Conservation (phyloP, 2,113 vertebrate species). For the Saccopteryx bilineata region DNA sequence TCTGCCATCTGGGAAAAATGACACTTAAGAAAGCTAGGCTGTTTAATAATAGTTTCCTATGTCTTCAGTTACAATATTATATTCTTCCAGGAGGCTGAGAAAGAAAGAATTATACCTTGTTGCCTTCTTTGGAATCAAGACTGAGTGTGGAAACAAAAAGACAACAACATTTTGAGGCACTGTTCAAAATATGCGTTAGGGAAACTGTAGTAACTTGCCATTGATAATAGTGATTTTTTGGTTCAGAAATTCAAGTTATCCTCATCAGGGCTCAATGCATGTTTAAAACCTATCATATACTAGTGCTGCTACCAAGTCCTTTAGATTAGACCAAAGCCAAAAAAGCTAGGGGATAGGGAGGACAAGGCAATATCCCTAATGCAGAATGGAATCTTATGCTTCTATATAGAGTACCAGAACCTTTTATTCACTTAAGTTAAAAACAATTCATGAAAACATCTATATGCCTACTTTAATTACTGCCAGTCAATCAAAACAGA, state of each 20-base stretch:
- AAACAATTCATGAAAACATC: not conserved
- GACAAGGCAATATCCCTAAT: not conserved
- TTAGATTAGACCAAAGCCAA: not conserved
- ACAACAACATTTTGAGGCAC: not conserved
- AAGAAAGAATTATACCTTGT: not conserved
- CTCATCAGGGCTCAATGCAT: not conserved
- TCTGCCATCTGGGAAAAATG: not conserved
- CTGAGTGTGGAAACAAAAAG: not conserved
- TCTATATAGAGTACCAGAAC: not conserved
- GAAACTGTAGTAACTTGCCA: not conserved
- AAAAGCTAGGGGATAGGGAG: not conserved
- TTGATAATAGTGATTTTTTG: not conserved
- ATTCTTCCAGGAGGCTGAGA: not conserved
- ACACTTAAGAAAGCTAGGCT: not conserved
- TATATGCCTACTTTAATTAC: constrained; percentile 46
- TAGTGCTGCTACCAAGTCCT: not conserved
- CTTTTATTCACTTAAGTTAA: constrained; percentile 13
- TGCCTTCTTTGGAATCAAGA: not conserved
- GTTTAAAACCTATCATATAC: not conserved
- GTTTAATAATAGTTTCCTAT: not conserved
- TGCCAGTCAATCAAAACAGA: not conserved
- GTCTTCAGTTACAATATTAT: not conserved
- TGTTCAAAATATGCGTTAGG: constrained; percentile 27
- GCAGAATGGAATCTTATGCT: not conserved
- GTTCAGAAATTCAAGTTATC: not conserved